A percentile compares a stretch with the other conserved stretches of the same genome.
phyloP scores from a whole-genome alignment of 2,797 vertebrate genomes.

The Enteromius anoplus region DNA sequence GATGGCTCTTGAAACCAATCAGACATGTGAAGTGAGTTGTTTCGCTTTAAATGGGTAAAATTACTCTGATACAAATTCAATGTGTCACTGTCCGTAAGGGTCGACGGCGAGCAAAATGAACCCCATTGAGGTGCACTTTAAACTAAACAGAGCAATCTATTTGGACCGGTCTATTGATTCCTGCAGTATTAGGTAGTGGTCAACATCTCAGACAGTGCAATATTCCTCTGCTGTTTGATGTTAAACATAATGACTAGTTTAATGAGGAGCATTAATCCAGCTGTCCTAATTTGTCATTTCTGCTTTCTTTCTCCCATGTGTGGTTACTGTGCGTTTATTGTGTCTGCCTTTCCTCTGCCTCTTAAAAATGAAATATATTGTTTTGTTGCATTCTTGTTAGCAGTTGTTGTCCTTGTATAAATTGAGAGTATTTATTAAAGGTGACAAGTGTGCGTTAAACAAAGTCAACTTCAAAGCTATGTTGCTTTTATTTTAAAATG shows the following conservation, averaged over 20 bases:
- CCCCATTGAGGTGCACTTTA: conserved; percentile 36
- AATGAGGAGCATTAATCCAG: conserved; percentile 52
- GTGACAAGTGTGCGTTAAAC: conserved; percentile 73
- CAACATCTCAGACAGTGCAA: conserved; percentile 42
- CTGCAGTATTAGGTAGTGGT: conserved; percentile 55
- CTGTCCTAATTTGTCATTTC: conserved; percentile 67
- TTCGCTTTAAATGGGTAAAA: conserved; percentile 17
- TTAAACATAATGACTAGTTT: conserved; percentile 24
- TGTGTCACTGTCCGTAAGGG: background rate
- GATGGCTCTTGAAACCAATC: conserved; percentile 39
- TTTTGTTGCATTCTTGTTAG: conserved; percentile 65
- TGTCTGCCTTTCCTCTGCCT: conserved; percentile 63
- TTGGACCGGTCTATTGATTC: conserved; percentile 35
- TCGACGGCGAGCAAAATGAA: background rate
- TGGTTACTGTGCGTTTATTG: conserved; percentile 47
- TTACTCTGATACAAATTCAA: conserved; percentile 17
- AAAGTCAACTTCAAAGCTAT: conserved; percentile 74
- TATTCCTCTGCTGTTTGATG: conserved; percentile 38
- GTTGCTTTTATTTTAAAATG: conserved; percentile 98
- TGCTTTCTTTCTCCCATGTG: conserved; percentile 61
- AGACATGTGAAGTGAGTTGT: conserved; percentile 6
- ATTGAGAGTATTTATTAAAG: conserved; percentile 81
- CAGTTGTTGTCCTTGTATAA: conserved; percentile 72
- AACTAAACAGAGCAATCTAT: conserved; percentile 29
- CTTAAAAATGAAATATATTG: conserved; percentile 64